Percentiles rank a stretch among this genome's conserved stretches.
Conservation (phyloP, 2,888 invertebrate genomes). For the Dolichopus griseipennis region DNA sequence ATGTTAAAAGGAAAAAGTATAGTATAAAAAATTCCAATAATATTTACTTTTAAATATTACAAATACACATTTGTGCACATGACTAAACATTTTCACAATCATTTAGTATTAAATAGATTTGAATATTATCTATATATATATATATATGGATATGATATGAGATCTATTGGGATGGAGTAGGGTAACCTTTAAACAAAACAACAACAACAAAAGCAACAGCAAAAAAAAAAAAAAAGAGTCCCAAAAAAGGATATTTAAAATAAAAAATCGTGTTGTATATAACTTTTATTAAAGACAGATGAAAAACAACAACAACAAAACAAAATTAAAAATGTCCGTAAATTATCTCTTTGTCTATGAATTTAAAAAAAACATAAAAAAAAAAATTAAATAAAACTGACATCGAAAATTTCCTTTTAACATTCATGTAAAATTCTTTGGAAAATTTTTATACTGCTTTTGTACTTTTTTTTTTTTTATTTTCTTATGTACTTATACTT, state of each 20-base stretch:
- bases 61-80: too few species aligned
- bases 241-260: background rate
- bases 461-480: background rate
- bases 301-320: too few species aligned
- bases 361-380: too few species aligned
- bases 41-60: too few species aligned
- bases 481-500: background rate
- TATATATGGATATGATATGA: background rate
- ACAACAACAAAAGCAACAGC: too few species aligned
- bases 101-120: too few species aligned
- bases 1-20: too few species aligned
- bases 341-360: slow-evolving; percentile 6
- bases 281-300: background rate
- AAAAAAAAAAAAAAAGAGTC: background rate
- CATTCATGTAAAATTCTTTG: slow-evolving; percentile 1
- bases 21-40: too few species aligned
- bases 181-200: background rate
- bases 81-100: too few species aligned
- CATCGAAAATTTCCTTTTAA: slow-evolving; percentile 4
- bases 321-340: background rate
- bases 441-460: background rate
- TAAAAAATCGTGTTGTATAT: background rate
- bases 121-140: background rate
- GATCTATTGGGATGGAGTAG: background rate
- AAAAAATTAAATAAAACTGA: too few species aligned